phyloP scores from a whole-genome alignment of 2,797 vertebrate genomes.

The Ceryle rudis region DNA sequence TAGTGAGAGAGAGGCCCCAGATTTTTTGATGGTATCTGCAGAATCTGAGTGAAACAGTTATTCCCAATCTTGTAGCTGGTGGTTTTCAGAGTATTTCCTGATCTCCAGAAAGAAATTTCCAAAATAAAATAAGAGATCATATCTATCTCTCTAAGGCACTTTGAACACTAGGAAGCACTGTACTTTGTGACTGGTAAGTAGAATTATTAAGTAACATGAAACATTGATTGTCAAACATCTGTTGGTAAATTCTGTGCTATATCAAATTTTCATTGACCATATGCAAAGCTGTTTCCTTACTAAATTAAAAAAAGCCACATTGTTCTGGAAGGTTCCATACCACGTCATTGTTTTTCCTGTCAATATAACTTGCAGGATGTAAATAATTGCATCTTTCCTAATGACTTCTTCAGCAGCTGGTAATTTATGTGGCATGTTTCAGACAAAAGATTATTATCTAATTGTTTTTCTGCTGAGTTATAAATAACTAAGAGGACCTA shows the following conservation, averaged over 20 bases:
- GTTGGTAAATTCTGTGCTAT: slow-evolving; percentile 15
- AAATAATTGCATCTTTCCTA: background rate
- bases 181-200: background rate
- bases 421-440: background rate
- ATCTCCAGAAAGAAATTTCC: background rate
- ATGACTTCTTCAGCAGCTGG: background rate
- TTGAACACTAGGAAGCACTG: background rate
- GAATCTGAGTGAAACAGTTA: background rate
- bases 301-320: background rate
- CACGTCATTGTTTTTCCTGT: background rate
- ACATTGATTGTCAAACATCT: slow-evolving; percentile 64
- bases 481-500: background rate
- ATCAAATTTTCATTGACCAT: slow-evolving; percentile 67
- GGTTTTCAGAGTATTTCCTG: background rate
- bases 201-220: slow-evolving; percentile 59
- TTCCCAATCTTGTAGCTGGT: background rate
- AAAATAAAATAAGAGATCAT: background rate
- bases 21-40: background rate
- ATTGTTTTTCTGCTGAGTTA: slow-evolving; percentile 2
- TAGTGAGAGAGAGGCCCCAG: background rate
- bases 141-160: background rate
- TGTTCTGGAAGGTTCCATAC: background rate
- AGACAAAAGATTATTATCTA: slow-evolving; percentile 4
- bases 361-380: background rate
- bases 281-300: slow-evolving; percentile 31